Conservation (phyloP, 2,888 invertebrate genomes). For the Archaeoteleia sp. region DNA sequence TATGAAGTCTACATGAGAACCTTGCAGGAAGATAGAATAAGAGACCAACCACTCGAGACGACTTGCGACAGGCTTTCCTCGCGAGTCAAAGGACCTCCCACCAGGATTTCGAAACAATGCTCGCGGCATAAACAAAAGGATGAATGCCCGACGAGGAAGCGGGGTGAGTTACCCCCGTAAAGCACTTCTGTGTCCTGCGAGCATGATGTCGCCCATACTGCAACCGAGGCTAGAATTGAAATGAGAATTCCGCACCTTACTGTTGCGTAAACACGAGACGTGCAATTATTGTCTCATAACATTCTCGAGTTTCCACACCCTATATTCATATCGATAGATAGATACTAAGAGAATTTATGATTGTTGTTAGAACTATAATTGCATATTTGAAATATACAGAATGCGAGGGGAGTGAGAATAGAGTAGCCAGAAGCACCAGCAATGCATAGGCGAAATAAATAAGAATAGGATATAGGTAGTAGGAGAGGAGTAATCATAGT, state of each 20-base stretch:
- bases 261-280: slow-evolving; percentile 26
- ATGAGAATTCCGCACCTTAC: slow-evolving; percentile 37
- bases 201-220: slow-evolving; percentile 36
- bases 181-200: slow-evolving; percentile 38
- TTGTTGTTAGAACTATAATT: too few species aligned
- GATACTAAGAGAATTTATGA: too few species aligned
- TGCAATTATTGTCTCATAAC: slow-evolving; percentile 31
- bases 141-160: slow-evolving; percentile 57
- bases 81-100: slow-evolving; percentile 28
- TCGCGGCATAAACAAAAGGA: slow-evolving; percentile 62
- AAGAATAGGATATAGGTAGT: too few species aligned
- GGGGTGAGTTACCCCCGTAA: slow-evolving; percentile 23
- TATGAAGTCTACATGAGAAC: slow-evolving; percentile 11
- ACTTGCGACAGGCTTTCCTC: slow-evolving; percentile 20
- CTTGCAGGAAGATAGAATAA: slow-evolving; percentile 1
- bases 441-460: too few species aligned
- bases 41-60: slow-evolving; percentile 22
- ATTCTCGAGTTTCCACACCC: neutral
- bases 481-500: too few species aligned
- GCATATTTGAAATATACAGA: too few species aligned
- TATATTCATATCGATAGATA: too few species aligned
- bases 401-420: too few species aligned
- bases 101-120: slow-evolving; percentile 59
- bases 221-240: slow-evolving; percentile 21
- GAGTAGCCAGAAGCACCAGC: too few species aligned